Base-by-base conservation (phyloP, 2,113 vertebrate species). In the Rhinogobius similis region DNA sequence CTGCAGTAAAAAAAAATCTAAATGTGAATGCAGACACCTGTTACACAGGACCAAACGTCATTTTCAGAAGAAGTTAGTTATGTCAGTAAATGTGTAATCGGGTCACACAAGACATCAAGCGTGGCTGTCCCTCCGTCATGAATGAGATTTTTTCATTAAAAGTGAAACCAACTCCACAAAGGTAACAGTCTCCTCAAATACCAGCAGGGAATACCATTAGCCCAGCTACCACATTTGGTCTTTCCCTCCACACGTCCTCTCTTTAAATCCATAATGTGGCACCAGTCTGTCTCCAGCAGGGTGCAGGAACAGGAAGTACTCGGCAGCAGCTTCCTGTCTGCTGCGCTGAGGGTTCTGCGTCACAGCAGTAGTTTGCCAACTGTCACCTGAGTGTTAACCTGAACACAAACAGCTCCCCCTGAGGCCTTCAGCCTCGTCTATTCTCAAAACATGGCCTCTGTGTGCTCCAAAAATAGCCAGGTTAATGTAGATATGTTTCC, bases 221-320 rank as follows among this genome's bases (percentile, higher is more conserved):
- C 29, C 29, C 46, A 39, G 29, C 75, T 72, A 76, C 70, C 59
- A 29, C 74, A 63, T 36, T 77, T 68, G 75, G 68, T 53, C 70
- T 72, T 62, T 39, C 70, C 73, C 65, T 73, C 80, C 46, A 82
- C 86, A 79, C 38, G 74, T 75, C 77, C 79, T 64, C 36, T 38
- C 67, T 43, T 74, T 82, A 67, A 85, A 68, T 85, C 72, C 16
- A 76, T 82, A 71, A 61, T 48, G 78, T 90, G 93, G 92, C 91
- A 93, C 92, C 92, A 91, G 89, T 84, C 85, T 90, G 93, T 91
- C 91, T 91, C 91, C 87, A 89, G 84, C 74, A 86, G 82, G 79
- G 82, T 90, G 84, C 90, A 92, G 92, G 88, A 90, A 90, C 86
- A 89, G 90, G 91, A 93, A 93, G 88, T 91, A 88, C 75, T 93